These are phyloP conservation scores for Illadopsis cleaveri DNA, from an alignment of 2,113 vertebrate genomes.

Conservation along the genomic window DNA sequence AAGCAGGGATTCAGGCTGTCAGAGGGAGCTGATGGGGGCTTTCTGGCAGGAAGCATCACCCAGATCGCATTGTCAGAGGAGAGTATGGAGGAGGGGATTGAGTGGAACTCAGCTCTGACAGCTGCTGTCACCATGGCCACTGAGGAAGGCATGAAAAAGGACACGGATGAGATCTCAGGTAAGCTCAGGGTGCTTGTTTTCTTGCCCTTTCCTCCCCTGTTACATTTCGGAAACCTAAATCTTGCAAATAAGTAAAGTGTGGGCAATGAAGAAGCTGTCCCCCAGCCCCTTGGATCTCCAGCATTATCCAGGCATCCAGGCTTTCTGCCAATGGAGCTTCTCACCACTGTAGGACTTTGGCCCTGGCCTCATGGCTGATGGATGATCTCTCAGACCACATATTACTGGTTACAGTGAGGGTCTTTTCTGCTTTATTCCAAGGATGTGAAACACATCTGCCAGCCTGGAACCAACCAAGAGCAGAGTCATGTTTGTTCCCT, in stretches of 20 bases:
- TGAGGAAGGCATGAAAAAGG: slow-evolving; percentile 83
- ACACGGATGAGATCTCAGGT: slow-evolving; percentile 83
- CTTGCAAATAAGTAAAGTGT: background rate
- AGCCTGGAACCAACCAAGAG: background rate
- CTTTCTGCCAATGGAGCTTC: background rate
- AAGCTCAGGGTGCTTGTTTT: slow-evolving; percentile 2
- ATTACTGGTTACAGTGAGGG: background rate
- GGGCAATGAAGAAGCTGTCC: background rate
- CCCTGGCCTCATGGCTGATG: background rate
- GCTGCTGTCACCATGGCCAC: slow-evolving; percentile 78
- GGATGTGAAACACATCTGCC: background rate
- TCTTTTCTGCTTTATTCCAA: background rate
- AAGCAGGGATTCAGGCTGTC: background rate
- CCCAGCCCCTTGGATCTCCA: background rate
- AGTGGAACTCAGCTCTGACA: slow-evolving; percentile 78
- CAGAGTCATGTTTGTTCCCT: background rate
- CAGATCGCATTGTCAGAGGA: slow-evolving; percentile 80
- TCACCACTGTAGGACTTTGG: background rate
- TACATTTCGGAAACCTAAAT: background rate
- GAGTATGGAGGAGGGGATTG: slow-evolving; percentile 81
- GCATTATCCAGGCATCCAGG: background rate
- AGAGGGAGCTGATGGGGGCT: background rate
- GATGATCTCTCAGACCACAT: background rate
- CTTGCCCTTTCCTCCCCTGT: background rate
- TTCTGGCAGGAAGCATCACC: slow-evolving; percentile 73